Base-by-base conservation (phyloP, 2,888 invertebrate genomes). In the Ennomos fuscantarius region DNA sequence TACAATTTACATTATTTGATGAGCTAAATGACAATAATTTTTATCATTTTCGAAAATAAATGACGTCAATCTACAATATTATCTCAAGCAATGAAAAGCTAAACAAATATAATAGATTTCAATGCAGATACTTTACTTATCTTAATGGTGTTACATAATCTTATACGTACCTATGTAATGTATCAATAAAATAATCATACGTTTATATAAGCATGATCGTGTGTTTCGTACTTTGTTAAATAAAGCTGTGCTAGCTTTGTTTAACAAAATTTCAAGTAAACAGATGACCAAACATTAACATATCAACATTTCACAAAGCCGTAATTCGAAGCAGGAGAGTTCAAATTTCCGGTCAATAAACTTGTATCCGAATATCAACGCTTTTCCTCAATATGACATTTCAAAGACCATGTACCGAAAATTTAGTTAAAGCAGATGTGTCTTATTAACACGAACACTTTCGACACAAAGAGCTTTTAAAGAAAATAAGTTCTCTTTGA, bases 341-440 rank as follows among this genome's bases (percentile, higher is more conserved):
- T 70, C 53, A 76, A 65, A 72, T 60, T 70, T 63, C 48, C 61
- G 34, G 41, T 44, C 40, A 55, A 60, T 52, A 50, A 58, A 68
- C 64, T 62, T 52, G 45, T 54, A 82, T 82, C 73, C 66, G 43
- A 79, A 82, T 77, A 81, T 70, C 73, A 70, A 67, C 63, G 74
- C 68, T 62, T 74, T 74, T 65, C 62, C 63, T 66, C 74, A 72
- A 76, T 78, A 79, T 77, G 79, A 80, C 77, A 76, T 76, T 45
- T 73, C 72, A 74, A 76, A 77, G 73, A 63, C 72, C 65, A 66
- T 72, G 71, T 74, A 67, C 76, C 76, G 70, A 70, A 82, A 83
- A 84, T 84, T 84, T 78, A 84, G 76, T 76, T 66, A 73, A 66
- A 80, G 76, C 84, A 84, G 82, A 86, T 85, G 81, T 77, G 69